Evolutionary conservation across 1,140 invertebrate genomes (phyloP).

Genomic region (Myzus persicae): DNA sequence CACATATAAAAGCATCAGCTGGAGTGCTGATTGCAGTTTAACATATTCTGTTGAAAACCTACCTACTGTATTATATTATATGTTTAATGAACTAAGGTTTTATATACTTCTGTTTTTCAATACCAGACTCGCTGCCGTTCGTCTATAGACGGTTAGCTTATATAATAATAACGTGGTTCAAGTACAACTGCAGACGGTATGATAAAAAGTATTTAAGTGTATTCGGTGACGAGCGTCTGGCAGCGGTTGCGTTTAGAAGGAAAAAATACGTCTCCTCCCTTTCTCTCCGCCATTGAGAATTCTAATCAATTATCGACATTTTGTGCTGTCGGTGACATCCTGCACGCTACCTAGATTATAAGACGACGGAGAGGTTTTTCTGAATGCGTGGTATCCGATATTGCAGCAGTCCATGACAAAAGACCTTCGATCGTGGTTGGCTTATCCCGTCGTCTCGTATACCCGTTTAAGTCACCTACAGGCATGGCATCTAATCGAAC

Average conservation of each 20-base stretch:
- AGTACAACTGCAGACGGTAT: not conserved
- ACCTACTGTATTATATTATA: not conserved
- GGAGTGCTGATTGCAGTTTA: not conserved
- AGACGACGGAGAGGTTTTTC: not conserved
- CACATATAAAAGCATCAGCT: not conserved
- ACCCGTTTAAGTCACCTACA: constrained; percentile 28
- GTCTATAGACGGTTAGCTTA: not conserved
- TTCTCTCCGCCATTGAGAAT: not conserved
- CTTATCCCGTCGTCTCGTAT: constrained; percentile 11
- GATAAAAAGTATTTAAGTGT: not conserved
- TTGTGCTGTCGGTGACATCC: not conserved
- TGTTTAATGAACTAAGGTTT: not conserved
- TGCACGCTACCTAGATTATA: not conserved
- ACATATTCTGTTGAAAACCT: not conserved
- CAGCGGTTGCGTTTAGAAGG: not conserved
- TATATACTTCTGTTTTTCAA: not conserved
- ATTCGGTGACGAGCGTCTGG: not conserved
- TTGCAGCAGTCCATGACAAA: not conserved
- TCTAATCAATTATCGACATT: not conserved
- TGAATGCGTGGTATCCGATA: not conserved
- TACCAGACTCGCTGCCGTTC: not conserved
- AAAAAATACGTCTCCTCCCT: not conserved
- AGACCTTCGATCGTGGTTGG: not conserved
- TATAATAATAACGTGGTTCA: not conserved
- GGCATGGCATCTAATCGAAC: not conserved